Base-by-base conservation (phyloP, 2,113 vertebrate genomes). In the Clarias gariepinus region DNA sequence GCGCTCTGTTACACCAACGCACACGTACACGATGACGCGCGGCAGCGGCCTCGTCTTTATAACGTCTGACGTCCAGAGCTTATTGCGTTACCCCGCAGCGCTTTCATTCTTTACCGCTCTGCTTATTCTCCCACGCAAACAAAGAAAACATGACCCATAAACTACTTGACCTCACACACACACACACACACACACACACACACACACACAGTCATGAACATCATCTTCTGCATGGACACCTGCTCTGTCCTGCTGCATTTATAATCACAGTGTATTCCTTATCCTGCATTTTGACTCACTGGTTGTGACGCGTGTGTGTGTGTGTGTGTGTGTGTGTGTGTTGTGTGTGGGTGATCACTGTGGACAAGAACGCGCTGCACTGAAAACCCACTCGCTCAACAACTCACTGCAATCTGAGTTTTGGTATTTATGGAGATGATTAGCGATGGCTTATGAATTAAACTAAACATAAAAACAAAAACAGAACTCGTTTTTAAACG, bases 141-240 rank as follows among this genome's bases (percentile, higher is more conserved):
- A 11, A 25, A 13, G 15, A 33, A 2, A 64, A 28, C 53, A n/a
- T n/a, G 25, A 13, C 10, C 57, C 41, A 63, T 79, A 30, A 19
- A 79, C 18, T 13, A 60, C 23, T 76, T 21, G 21, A 2, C 60
- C 18, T 5, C 83, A 2, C 83, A 63, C 83, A 63, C 52, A 81
- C 55, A 33, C 60, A 79, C 61, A 80, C 41, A 80, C 47, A 23
- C 58, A 57, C 83, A 63, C 71, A 63, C 52, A 81, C 55, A 33
- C 74, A 79, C 61, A 80, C 41, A 80, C 47, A 23, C 58, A 57
- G 33, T 19, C 61, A 10, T 4, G 12, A 61, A 8, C 33, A 28
- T 30, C 4, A 15, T n/a, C n/a, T 47, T 28, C 80, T 33, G 23
- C 33, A 63, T n/a, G 52, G 58, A n/a, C 41, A n/a, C 23, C 47